Evolutionary conservation across 2,113 vertebrate species (phyloP), one percentile per base, ranked within the genome.

Genomic region (Perognathus longimembris): DNA sequence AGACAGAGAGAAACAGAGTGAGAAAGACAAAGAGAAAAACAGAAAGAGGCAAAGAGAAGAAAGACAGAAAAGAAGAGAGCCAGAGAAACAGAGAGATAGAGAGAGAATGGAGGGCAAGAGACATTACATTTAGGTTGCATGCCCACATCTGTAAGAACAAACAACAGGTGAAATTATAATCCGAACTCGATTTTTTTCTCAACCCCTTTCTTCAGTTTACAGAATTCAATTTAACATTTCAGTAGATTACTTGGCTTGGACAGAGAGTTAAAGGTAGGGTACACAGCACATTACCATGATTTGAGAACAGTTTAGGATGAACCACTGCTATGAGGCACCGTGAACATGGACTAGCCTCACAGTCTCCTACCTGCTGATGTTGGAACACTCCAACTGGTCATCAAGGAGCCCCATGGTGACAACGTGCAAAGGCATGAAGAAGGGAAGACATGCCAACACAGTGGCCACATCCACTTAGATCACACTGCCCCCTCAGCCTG

Each of bases 401-500:
- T 79, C 42, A 26, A 8, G 66, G 71, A 3, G n/a, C 26, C 36
- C 78, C 15, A 10, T 1, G 4, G 5, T 32, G 34, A 81, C 32
- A 34, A 38, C 24, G 82, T 30, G 28, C 15, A 67, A 5, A n/a
- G 70, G n/a, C n/a, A n/a, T n/a, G n/a, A n/a, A n/a, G n/a, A n/a
- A n/a, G n/a, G n/a, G n/a, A n/a, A n/a, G 28, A 32, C 6, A 50
- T 14, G 26, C 75, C 45, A n/a, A 1, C 12, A 61, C 54, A 90
- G 36, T 67, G 73, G n/a, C 50, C 11, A 3, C 34, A 24, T 17
- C 50, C 63, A 34, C 77, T 42, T 30, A 82, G 54, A 71, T 83
- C 85, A 94, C 59, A 75, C 88, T 28, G 54, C 70, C 92, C 78
- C 45, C 63, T 63, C 28, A 54, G 80, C 28, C 20, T 45, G 70